Conservation (phyloP, 2,888 invertebrate species). For the Ophioninae sp. region DNA sequence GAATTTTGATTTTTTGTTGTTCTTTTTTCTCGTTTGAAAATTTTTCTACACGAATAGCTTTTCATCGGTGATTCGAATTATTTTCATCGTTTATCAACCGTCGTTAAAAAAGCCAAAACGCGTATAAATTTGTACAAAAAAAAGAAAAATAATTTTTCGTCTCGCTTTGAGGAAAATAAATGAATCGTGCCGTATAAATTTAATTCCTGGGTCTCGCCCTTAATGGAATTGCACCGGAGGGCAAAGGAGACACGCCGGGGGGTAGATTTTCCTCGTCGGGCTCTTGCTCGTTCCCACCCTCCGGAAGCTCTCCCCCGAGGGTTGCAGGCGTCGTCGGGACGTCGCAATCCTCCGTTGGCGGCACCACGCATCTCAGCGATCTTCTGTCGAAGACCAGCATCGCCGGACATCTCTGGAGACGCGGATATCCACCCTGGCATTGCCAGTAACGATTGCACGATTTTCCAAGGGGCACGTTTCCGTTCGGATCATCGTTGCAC, state of each 20-base stretch:
- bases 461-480: constrained; percentile 94
- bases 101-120: background rate
- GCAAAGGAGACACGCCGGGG: constrained; percentile 77
- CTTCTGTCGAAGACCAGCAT: constrained; percentile 94
- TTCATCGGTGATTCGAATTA: background rate
- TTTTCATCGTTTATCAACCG: background rate
- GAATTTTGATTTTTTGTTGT: too few species aligned
- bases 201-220: constrained; percentile 76
- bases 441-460: constrained; percentile 97
- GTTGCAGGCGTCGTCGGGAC: constrained; percentile 88
- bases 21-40: background rate
- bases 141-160: constrained; percentile 43
- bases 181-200: constrained; percentile 28
- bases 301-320: constrained; percentile 76
- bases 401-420: constrained; percentile 94
- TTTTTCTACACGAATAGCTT: background rate
- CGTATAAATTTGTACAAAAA: background rate
- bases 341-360: constrained; percentile 95
- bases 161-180: background rate
- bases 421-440: constrained; percentile 95
- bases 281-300: constrained; percentile 78
- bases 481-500: constrained; percentile 95
- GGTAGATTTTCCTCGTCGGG: constrained; percentile 80
- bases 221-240: constrained; percentile 78
- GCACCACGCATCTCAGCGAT: constrained; percentile 92